Conservation (phyloP, 2,888 invertebrate species). For the Agrotis segetum region DNA sequence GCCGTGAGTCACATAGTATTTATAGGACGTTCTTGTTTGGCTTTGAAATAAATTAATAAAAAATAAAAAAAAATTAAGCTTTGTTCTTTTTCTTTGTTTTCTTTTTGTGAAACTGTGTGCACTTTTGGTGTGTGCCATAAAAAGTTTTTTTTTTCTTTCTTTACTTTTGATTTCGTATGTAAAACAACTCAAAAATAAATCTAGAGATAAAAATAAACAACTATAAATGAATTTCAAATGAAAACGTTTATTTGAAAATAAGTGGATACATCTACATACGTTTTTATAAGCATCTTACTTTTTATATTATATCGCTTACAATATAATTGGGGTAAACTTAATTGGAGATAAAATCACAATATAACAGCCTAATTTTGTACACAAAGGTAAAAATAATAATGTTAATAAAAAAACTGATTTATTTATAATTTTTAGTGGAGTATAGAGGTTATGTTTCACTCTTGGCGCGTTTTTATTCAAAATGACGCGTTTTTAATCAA, state of each 20-base stretch:
- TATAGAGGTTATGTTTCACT: conserved; percentile 36
- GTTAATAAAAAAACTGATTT: conserved; percentile 42
- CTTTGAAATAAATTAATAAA: no score
- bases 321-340: conserved; percentile 56
- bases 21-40: no score
- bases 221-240: conserved; percentile 37
- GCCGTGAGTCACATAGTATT: no score
- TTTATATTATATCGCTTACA: conserved; percentile 61
- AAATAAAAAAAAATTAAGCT: no score
- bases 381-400: conserved; percentile 44
- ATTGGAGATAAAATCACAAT: conserved; percentile 65
- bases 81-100: no score
- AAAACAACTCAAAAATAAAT: no score
- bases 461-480: conserved; percentile 4
- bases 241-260: conserved; percentile 69
- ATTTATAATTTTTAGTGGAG: conserved; percentile 55
- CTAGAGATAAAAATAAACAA: conserved; percentile 14
- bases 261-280: conserved; percentile 63
- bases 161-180: no score
- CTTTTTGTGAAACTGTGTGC: no score
- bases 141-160: no score
- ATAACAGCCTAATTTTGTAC: conserved; percentile 72
- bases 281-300: conserved; percentile 48
- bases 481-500: not conserved
- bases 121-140: no score